Evolutionary conservation across 2,113 vertebrate genomes (phyloP), one percentile per base, ranked within the genome.

Genomic region (Odocoileus hemionus): DNA sequence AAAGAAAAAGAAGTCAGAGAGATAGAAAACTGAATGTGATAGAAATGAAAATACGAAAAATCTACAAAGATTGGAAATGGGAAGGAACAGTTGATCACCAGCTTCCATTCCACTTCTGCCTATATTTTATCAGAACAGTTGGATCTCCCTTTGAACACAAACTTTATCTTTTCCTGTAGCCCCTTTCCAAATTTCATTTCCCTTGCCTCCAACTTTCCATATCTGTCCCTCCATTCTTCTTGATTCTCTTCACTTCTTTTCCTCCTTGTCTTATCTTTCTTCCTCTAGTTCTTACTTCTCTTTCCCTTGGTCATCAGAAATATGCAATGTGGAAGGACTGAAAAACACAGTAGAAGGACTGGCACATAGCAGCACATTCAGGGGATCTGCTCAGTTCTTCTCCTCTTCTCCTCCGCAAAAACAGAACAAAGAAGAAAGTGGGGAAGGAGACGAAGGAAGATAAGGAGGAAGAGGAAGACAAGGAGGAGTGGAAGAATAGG

Each of bases 31-130:
- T 17, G 10, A 92, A 87, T 23, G 12, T 78, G 47, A 84, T 74
- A 36, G 28, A 50, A 23, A 89, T 61, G 25, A 89, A 89, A 50
- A 64, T 36, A 89, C 13, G 57, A 64, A 90, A 89, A 88, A 76
- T 70, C 39, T 74, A 58, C 17, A 16, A 85, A 90, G 60, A 67
- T 14, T 28, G 39, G 9, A 17, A 21, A 2, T 58, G 14, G 4
- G 6, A 36, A 52, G 17, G 15, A 25, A n/a, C 60, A 16, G 5
- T 52, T 79, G 43, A 36, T 76, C 17, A 74, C 2, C 36, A 61
- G 28, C 3, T 16, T 57, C 36, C 9, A 33, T 80, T 78, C 39
- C 86, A 33, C 36, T 47, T 57, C 6, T 33, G 55, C 19, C 8
- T 86, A 0, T 30, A 58, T 43, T 91, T 94, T 23, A 54, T 82